Evolutionary conservation across 2,113 vertebrate genomes (phyloP).

Genomic region (Macaca mulatta): DNA sequence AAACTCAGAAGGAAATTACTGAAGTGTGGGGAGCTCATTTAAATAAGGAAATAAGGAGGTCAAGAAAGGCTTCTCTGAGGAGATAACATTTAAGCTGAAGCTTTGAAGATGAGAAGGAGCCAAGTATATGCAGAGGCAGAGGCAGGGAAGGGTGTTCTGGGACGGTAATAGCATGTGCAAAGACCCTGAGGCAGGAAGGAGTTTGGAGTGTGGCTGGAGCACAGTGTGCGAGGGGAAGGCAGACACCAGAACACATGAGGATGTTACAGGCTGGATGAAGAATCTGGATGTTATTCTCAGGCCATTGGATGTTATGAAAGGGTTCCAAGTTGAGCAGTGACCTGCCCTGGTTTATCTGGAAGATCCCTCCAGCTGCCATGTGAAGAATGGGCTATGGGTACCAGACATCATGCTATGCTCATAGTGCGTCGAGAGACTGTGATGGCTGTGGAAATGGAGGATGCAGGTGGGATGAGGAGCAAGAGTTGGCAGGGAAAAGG

Average conservation of each 20-base stretch:
- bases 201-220: not conserved
- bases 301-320: not conserved
- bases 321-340: not conserved
- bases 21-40: not conserved
- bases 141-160: not conserved
- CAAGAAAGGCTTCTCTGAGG: not conserved
- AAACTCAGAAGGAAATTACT: constrained; percentile 44
- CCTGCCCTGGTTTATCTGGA: not conserved
- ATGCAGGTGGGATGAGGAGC: not conserved
- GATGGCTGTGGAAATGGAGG: not conserved
- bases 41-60: not conserved
- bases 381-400: not conserved
- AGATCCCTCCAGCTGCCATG: not conserved
- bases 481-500: not conserved
- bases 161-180: not conserved
- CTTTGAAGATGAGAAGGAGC: not conserved
- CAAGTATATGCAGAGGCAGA: not conserved
- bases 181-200: not conserved
- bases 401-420: not conserved
- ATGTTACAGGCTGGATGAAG: not conserved
- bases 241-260: not conserved
- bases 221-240: fast-evolving
- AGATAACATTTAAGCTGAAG: not conserved
- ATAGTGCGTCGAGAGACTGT: not conserved
- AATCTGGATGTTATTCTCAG: not conserved